Conservation (phyloP, 2,888 invertebrate species). For the Eilema caniola region DNA sequence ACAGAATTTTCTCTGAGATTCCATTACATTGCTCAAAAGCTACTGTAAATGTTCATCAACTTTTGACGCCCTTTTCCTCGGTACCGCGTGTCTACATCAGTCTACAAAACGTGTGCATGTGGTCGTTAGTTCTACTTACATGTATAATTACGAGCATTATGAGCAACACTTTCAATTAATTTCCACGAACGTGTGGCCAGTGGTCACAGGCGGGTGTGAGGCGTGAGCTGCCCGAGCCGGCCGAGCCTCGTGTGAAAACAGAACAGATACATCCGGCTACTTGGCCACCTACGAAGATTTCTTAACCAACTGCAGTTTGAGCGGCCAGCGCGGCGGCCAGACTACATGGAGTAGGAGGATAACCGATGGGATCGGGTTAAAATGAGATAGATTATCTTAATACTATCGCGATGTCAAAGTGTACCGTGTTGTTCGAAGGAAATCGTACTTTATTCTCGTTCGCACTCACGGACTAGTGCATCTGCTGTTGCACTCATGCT, state of each 20-base stretch:
- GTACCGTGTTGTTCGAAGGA: neutral
- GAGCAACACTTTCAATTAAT: neutral
- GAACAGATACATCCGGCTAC: slow-evolving; percentile 1
- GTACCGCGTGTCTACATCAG: neutral
- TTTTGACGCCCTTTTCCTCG: neutral
- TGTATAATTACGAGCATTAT: neutral
- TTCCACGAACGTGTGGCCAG: slow-evolving; percentile 10
- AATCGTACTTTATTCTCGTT: neutral
- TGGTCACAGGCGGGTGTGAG: no score
- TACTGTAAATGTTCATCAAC: no score
- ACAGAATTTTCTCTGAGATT: no score
- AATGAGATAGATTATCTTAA: neutral
- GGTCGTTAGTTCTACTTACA: neutral
- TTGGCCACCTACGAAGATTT: slow-evolving; percentile 1
- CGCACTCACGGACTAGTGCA: neutral
- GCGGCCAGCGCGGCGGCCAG: neutral
- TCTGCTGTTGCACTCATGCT: neutral
- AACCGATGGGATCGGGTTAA: neutral
- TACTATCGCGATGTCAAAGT: neutral
- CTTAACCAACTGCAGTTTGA: neutral
- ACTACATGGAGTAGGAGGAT: neutral
- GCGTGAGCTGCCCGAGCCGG: neutral
- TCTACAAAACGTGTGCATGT: neutral
- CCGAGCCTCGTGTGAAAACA: slow-evolving; percentile 6
- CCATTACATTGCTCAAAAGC: no score